These are phyloP conservation scores for Thinocorus orbignyianus DNA, from an alignment of 2,113 vertebrate genomes.

Conservation along the genomic window DNA sequence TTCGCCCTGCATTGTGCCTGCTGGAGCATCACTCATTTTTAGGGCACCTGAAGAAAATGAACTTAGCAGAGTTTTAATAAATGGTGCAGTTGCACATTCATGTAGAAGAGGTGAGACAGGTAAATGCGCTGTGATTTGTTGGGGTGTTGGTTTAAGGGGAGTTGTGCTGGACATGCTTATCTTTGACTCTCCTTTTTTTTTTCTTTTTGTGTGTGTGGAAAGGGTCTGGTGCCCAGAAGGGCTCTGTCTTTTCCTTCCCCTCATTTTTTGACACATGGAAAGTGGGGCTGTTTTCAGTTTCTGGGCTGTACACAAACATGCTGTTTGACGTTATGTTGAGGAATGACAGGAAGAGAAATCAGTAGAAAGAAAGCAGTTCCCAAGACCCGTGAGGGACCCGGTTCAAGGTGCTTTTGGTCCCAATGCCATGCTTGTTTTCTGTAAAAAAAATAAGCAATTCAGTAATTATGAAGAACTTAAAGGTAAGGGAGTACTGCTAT, in stretches of 20 bases:
- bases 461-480: not conserved
- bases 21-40: conserved; percentile 38
- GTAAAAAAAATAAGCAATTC: not conserved
- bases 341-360: not conserved
- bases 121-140: not conserved
- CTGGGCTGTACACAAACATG: not conserved
- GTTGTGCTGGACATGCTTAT: not conserved
- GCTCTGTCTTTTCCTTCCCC: not conserved
- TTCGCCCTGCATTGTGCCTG: conserved; percentile 6
- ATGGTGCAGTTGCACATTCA: not conserved
- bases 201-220: not conserved
- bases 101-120: not conserved
- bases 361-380: not conserved
- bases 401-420: not conserved
- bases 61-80: conserved; percentile 64
- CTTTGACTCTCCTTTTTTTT: not conserved
- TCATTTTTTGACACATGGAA: not conserved
- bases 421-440: not conserved
- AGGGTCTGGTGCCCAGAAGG: not conserved
- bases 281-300: not conserved
- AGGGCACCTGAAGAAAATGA: conserved; percentile 9
- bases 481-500: not conserved
- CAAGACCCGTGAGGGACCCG: fast-evolving
- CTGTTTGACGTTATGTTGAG: not conserved
- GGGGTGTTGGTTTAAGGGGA: not conserved